Base-by-base conservation (phyloP, 92 coral and sea anemone species). In the Epizoanthus fatuus region DNA sequence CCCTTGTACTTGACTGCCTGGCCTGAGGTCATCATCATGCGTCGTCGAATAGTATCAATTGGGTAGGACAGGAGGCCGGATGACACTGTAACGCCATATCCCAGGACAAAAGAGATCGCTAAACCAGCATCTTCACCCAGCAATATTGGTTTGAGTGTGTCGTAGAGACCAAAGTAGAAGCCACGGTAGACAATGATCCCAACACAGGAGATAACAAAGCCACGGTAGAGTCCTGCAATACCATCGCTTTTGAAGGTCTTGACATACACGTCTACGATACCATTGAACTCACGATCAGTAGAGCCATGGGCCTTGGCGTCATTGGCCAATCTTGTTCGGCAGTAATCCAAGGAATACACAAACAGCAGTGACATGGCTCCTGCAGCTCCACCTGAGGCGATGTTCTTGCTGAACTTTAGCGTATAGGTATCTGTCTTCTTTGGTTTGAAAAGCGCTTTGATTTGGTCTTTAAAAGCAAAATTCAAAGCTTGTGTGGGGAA, bases 1-100 rank as follows among this genome's bases (percentile, higher is more conserved):
- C 99, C 99, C 91, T 96, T 96, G 93, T 96, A 96, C 83, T 96
- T 96, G 79, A 96, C 99, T 20, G 99, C 99, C 90, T 96, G 96
- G 42, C 99, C 99, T 6, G 99, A 96, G 37, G 99, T 96, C 99
- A 96, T 96, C 99, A 96, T 96, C 99, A 96, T 96, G 20, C 99
- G 96, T 20, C 99, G 88, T 9, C 99, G 89, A 86, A 96, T 96
- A 69, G 99, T 96, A 69, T 96, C 99, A 79, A 96, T 95, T 37
- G 99, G 99, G 80, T 96, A 96, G 13, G 98, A 94, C 13, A 98
- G 93, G 49, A 96, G 90, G 47, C 99, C 99, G 29, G 99, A 94
- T 35, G 90, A 81, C 39, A 96, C 98, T 6, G 99, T 96, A 55
- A 96, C 99, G 19, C 81, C 92, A 90, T 96, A 96, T 12, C 99